phyloP scores from a whole-genome alignment of 2,797 vertebrate species.

The Pelobates cultripes region DNA sequence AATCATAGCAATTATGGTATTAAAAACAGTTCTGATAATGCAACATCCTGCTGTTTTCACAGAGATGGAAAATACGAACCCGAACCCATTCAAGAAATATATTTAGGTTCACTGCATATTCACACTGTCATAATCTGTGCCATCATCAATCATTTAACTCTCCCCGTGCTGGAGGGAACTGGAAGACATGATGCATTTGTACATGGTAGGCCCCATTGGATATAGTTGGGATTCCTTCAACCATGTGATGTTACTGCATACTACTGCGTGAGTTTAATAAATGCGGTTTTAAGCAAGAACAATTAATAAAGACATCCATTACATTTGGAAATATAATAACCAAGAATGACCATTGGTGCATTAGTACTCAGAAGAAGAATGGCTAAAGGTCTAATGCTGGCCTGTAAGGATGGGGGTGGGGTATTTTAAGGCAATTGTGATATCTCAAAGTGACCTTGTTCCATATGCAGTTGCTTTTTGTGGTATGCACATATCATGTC shows the following conservation, averaged over 20 bases:
- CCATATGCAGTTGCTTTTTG: not conserved
- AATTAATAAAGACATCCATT: conserved; percentile 4
- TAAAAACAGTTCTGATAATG: conserved; percentile 47
- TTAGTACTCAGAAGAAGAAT: conserved; percentile 10
- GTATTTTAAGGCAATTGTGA: not conserved
- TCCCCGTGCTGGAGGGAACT: not conserved
- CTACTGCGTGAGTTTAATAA: not conserved
- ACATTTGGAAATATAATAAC: not conserved
- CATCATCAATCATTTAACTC: not conserved
- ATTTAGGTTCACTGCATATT: conserved; percentile 2
- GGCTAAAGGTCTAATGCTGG: not conserved
- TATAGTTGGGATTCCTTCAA: not conserved
- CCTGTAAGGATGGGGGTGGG: not conserved
- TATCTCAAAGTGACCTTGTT: conserved; percentile 42
- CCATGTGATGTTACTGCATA: conserved; percentile 6
- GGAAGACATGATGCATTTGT: conserved; percentile 1
- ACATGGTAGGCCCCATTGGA: not conserved
- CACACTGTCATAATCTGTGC: not conserved
- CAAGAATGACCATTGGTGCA: not conserved
- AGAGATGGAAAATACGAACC: conserved; percentile 24
- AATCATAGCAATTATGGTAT: conserved; percentile 49
- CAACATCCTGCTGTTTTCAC: conserved; percentile 38
- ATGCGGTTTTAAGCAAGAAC: not conserved
- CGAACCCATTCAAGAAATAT: conserved; percentile 1
- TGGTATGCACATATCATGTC: not conserved